Evolutionary conservation across 2,888 invertebrate species (phyloP).

Genomic region (Acanthococcus lagerstroemiae): DNA sequence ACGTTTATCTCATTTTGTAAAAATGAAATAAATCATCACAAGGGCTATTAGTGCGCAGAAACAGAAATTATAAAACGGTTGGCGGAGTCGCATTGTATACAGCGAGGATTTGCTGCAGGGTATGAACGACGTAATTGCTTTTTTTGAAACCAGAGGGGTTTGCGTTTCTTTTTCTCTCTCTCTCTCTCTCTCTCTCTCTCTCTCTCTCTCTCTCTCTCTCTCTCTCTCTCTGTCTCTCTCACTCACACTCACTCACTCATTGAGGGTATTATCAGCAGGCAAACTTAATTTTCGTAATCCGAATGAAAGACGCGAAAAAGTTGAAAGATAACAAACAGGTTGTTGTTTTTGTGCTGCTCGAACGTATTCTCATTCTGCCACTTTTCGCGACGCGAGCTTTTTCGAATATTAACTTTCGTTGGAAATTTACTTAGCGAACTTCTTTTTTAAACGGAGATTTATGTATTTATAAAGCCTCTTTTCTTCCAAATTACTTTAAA

Average conservation of each 20-base stretch:
- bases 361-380: not conserved
- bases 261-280: not conserved
- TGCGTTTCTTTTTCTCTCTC: not conserved
- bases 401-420: conserved; percentile 11
- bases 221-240: not conserved
- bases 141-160: too few relatives aligned
- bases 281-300: not conserved
- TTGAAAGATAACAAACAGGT: not conserved
- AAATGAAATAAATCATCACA: too few relatives aligned
- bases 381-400: conserved; percentile 1
- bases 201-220: not conserved
- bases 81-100: too few relatives aligned
- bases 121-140: conserved; percentile 7
- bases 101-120: too few relatives aligned
- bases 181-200: not conserved
- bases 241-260: not conserved
- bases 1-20: too few relatives aligned
- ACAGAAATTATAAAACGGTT: too few relatives aligned
- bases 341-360: not conserved
- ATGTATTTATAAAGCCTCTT: conserved; percentile 20
- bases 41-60: too few relatives aligned
- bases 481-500: conserved; percentile 14
- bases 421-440: not conserved
- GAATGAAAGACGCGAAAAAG: not conserved
- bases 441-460: conserved; percentile 12